Percentiles rank a stretch among this genome's conserved stretches.
Conservation (phyloP, 2,888 invertebrate species). For the Sphaerophoria rueppellii region DNA sequence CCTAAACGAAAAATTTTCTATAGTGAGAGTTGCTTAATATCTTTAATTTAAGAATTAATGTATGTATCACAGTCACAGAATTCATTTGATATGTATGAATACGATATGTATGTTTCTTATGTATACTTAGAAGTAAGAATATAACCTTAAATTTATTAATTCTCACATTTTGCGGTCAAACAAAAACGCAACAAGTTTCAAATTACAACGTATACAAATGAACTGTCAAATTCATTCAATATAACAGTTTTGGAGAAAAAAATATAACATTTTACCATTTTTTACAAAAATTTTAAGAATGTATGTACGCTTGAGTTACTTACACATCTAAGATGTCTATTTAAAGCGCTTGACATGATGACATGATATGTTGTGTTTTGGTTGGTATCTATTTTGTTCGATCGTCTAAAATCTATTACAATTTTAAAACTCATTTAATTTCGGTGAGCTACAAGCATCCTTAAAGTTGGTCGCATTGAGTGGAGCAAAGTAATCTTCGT, state of each 20-base stretch:
- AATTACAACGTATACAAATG: background rate
- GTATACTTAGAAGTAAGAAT: conserved; percentile 41
- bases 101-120: conserved; percentile 66
- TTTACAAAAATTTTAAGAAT: no score
- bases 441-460: conserved; percentile 87
- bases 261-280: no score
- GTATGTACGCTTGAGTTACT: background rate
- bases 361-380: background rate
- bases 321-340: background rate
- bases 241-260: no score
- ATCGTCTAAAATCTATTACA: background rate
- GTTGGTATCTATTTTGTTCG: background rate
- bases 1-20: background rate
- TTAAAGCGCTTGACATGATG: background rate
- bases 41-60: conserved; percentile 33
- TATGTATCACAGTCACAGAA: conserved; percentile 74
- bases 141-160: background rate
- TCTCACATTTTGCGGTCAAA: background rate
- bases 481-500: conserved; percentile 91
- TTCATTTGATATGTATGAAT: conserved; percentile 68
- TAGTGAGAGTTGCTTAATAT: background rate
- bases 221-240: no score
- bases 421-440: conserved; percentile 79
- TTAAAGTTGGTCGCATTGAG: conserved; percentile 95
- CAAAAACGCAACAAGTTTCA: background rate